Percentiles rank a stretch among this genome's conserved stretches.
These are phyloP conservation scores for Bacillus rossius DNA, from an alignment of 1,140 invertebrate species.

Conservation along the genomic window DNA sequence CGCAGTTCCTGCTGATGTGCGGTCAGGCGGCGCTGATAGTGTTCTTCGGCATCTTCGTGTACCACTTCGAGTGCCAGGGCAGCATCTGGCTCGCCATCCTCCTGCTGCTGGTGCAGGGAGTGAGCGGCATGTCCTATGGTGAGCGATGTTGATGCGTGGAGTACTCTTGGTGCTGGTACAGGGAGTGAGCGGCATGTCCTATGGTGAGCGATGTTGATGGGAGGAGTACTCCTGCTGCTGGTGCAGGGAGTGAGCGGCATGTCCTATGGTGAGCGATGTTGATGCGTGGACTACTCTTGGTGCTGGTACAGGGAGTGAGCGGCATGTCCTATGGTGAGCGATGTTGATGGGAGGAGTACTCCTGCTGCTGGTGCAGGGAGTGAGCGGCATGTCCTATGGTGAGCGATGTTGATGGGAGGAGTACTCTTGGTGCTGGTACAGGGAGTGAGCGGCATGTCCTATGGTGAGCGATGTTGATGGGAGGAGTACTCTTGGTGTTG, in stretches of 20 bases:
- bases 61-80: slow-evolving; percentile 47
- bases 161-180: too few species aligned
- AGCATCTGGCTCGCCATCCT: slow-evolving; percentile 43
- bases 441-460: slow-evolving; percentile 51
- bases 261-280: slow-evolving; percentile 45
- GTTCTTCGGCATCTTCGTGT: slow-evolving; percentile 33
- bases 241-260: slow-evolving; percentile 52
- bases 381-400: slow-evolving; percentile 53
- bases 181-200: slow-evolving; percentile 51
- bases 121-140: slow-evolving; percentile 53
- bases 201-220: slow-evolving; percentile 43
- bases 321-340: slow-evolving; percentile 51
- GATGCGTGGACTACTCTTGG: too few species aligned
- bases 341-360: too few species aligned
- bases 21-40: too few species aligned
- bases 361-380: too few species aligned
- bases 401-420: too few species aligned
- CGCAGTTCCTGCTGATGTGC: too few species aligned
- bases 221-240: too few species aligned
- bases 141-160: too few species aligned
- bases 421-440: too few species aligned
- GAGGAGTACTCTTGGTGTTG: too few species aligned
- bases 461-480: slow-evolving; percentile 43
- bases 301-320: too few species aligned
- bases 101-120: slow-evolving; percentile 47